Percentiles rank a stretch among this genome's conserved stretches.
Evolutionary conservation across 2,113 vertebrate species (phyloP).

Genomic region (Progne subis): DNA sequence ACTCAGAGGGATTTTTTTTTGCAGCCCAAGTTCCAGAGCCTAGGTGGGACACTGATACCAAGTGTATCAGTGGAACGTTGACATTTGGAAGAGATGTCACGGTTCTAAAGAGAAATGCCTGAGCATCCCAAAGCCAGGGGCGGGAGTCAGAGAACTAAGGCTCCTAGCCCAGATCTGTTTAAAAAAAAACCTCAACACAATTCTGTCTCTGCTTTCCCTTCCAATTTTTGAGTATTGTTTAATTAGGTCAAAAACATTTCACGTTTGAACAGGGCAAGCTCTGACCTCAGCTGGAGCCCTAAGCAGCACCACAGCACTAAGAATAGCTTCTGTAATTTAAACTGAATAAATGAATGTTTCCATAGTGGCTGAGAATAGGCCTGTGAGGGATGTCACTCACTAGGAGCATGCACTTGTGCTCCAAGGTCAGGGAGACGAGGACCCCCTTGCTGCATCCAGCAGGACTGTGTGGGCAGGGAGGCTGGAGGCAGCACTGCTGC

Average conservation of each 20-base stretch:
- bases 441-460: not conserved
- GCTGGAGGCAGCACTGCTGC: accelerated
- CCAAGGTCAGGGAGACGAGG: accelerated
- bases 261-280: not conserved
- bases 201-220: not conserved
- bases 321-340: not conserved
- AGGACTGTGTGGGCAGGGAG: not conserved
- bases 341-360: not conserved
- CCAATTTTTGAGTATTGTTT: not conserved
- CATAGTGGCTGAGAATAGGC: not conserved
- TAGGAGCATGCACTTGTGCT: not conserved
- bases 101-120: not conserved
- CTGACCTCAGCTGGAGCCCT: not conserved
- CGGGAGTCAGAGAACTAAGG: not conserved
- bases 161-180: not conserved
- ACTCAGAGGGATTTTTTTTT: not conserved
- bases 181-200: not conserved
- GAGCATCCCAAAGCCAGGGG: not conserved
- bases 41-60: not conserved
- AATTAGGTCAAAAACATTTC: not conserved
- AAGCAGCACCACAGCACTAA: not conserved
- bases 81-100: not conserved
- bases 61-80: not conserved
- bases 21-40: not conserved
- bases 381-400: not conserved